Percentiles rank a stretch among this genome's conserved stretches.
phyloP scores from a whole-genome alignment of 2,888 invertebrate species.

The Cacoxenus indagator region DNA sequence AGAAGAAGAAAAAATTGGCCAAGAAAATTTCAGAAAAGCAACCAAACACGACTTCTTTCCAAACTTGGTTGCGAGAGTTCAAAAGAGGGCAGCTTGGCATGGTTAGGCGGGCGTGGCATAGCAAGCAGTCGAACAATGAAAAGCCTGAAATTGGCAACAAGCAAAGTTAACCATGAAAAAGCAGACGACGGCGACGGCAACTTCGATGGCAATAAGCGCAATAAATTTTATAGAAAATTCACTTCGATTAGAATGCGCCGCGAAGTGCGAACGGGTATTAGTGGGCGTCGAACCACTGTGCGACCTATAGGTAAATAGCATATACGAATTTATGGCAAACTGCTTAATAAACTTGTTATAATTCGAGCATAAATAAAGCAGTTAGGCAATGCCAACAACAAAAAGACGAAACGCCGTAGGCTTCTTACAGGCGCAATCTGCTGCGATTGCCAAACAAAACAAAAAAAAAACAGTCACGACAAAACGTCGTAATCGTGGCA shows the following conservation, averaged over 20 bases:
- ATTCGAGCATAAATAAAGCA: neutral
- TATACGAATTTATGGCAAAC: conserved; percentile 29
- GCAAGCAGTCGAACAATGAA: neutral
- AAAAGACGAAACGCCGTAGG: conserved; percentile 38
- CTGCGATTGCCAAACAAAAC: conserved; percentile 41
- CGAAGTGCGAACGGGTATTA: conserved; percentile 35
- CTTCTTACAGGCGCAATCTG: too few relatives aligned
- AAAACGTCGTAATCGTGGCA: neutral
- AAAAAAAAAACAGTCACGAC: conserved; percentile 27
- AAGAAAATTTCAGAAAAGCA: neutral
- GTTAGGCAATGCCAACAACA: neutral
- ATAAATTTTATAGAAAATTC: conserved; percentile 51
- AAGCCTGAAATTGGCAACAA: neutral
- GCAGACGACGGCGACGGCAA: conserved; percentile 3
- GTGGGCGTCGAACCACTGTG: neutral
- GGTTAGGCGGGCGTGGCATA: neutral
- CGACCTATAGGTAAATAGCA: neutral
- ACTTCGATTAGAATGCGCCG: conserved; percentile 38
- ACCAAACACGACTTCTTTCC: neutral
- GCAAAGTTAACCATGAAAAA: neutral
- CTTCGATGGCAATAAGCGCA: conserved; percentile 29
- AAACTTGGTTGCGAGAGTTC: neutral
- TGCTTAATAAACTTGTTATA: conserved; percentile 24
- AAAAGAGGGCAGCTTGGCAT: neutral
- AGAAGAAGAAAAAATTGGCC: neutral